phyloP scores from a whole-genome alignment of 2,797 vertebrate genomes.

The Eospalax fontanierii region DNA sequence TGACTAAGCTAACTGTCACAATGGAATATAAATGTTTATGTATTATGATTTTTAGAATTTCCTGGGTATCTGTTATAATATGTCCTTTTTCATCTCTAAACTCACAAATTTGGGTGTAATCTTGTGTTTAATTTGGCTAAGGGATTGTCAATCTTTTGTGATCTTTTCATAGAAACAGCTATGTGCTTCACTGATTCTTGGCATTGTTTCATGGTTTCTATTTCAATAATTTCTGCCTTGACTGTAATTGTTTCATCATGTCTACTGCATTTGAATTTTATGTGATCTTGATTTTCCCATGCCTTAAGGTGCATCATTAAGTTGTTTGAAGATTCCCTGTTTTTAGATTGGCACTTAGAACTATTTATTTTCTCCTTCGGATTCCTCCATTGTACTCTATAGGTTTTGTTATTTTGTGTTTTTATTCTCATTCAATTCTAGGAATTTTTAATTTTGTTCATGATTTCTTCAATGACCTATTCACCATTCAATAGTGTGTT shows the following conservation, averaged over 20 bases:
- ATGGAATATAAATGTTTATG: background rate
- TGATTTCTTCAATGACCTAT: background rate
- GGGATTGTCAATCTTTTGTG: background rate
- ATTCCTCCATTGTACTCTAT: too few species aligned
- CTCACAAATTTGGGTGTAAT: background rate
- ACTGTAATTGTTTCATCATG: background rate
- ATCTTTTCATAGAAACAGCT: background rate
- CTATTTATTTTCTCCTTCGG: too few species aligned
- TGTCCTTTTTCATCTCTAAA: background rate
- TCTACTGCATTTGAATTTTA: background rate
- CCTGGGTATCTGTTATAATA: background rate
- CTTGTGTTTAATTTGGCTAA: background rate
- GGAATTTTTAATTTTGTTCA: background rate
- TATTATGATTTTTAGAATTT: background rate
- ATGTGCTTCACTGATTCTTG: background rate
- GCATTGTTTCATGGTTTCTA: background rate
- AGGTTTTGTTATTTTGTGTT: background rate
- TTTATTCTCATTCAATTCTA: background rate
- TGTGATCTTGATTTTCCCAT: background rate
- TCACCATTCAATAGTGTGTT: background rate
- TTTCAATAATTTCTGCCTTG: background rate
- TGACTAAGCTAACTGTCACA: background rate
- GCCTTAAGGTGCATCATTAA: background rate
- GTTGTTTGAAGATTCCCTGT: background rate
- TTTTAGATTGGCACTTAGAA: background rate